Conservation (phyloP, 92 coral and sea anemone genomes). For the Heteractis magnifica region DNA sequence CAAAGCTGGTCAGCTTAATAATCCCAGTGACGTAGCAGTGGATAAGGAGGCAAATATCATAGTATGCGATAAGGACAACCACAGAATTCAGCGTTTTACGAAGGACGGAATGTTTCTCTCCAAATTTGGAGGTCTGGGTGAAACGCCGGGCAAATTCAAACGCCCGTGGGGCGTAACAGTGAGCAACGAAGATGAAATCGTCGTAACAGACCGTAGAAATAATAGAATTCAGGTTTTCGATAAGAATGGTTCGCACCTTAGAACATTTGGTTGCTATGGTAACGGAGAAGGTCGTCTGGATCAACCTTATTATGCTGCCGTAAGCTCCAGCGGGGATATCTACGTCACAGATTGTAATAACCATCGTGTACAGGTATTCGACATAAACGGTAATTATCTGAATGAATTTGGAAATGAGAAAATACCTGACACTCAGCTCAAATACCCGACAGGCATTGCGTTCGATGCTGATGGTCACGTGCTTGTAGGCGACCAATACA, state of each 20-base stretch:
- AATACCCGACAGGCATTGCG: slow-evolving; percentile 96
- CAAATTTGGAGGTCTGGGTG: slow-evolving; percentile 89
- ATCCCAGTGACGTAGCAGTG: slow-evolving; percentile 90
- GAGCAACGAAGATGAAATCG: slow-evolving; percentile 63
- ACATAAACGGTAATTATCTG: slow-evolving; percentile 67
- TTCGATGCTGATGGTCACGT: slow-evolving; percentile 86
- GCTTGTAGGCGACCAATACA: slow-evolving; percentile 95
- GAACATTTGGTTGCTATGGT: slow-evolving; percentile 83
- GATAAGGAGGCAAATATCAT: slow-evolving; percentile 65
- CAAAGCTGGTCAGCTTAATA: slow-evolving; percentile 86
- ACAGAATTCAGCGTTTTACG: slow-evolving; percentile 86
- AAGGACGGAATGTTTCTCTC: slow-evolving; percentile 76
- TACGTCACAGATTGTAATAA: slow-evolving; percentile 93
- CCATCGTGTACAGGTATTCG: slow-evolving; percentile 92
- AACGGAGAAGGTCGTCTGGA: slow-evolving; percentile 60
- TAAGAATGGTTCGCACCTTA: slow-evolving; percentile 69
- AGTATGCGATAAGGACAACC: slow-evolving; percentile 96
- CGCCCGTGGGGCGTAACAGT: slow-evolving; percentile 97
- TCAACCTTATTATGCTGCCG: slow-evolving; percentile 87
- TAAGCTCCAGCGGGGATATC: slow-evolving; percentile 68
- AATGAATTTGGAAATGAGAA: slow-evolving; percentile 64
- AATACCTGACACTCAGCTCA: slow-evolving; percentile 57
- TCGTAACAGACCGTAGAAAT: slow-evolving; percentile 87
- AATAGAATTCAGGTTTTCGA: slow-evolving; percentile 77
- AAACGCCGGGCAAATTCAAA: slow-evolving; percentile 63